Base-by-base conservation (phyloP, 2,888 invertebrate species). In the Morpho deidamia region DNA sequence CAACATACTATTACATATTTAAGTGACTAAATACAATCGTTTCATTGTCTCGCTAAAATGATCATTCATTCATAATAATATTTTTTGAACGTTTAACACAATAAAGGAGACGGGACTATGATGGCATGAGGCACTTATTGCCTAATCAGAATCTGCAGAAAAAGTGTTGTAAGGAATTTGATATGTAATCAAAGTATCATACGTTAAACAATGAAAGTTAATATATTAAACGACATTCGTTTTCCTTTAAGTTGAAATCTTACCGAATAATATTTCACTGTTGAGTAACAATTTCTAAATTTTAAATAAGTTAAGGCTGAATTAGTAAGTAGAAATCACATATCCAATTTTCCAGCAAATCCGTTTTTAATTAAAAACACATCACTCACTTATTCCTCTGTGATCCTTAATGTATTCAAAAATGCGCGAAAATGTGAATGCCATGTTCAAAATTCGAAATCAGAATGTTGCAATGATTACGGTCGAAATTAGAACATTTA, bases 311-410 rank as follows among this genome's bases (percentile, higher is more conserved):
- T 14, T 41, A 41, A 49, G 49, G 41, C 35, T 49, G 49, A 49
- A 49, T 41, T 42, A 23, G 41, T 35, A 41, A 49, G 41, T 32
- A 42, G n/a, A 12, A 34, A 42, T 34, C 42, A 42, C 49, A 11
- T 14, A 42, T 49, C 32, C 39, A 39, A 39, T 9, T 38, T 39
- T 38, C 38, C 23, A 23, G 3, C 23, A 23, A 23, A 3, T 23
- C 5, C 10, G 5, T 39, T 2, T 10, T 39, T 35, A 53, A 54
- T 47, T 34, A 46, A 44, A 59, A 37, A 32, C 52, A 49, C 48
- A 47, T 40, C 52, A 62, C 60, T 62, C 60, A 60, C 60, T 58
- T 43, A 62, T 58, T 42, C 56, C 55, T 40, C 58, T 54, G 51
- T 62, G 55, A 49, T 58, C 60, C 49, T 58, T 60, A 42, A 62